Evolutionary conservation across 1,140 invertebrate species (phyloP), one percentile per base, ranked within the genome.

Genomic region (Zaprionus ornatus): DNA sequence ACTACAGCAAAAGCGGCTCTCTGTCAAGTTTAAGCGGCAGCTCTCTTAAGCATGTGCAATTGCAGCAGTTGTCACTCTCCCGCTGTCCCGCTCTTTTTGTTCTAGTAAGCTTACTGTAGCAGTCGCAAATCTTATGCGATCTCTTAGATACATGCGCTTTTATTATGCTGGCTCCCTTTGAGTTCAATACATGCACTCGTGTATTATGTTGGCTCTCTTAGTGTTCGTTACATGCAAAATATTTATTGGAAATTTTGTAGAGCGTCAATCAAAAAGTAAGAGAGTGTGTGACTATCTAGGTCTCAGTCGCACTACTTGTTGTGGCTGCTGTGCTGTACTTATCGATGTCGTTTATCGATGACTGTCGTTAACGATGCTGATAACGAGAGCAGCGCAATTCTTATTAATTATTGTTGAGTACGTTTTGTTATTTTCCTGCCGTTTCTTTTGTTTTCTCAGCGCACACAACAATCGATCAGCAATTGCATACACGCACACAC

Each of bases 391-490:
- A 17, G 40, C 40, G 40, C 45, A 42, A 40, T 48, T 35, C 35
- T 21, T 59, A 72, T 72, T 75, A 70, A 71, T 75, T 70, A 60
- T 66, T n/a, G 55, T 32, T 57, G 15, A 55, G 19, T 55, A 6
- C 25, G 21, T 25, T 27, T 42, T 27, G 25, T 66, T 57, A 37
- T 45, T 56, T 21, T 27, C 13, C 76, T 67, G 42, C 56, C 55
- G 52, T 57, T 37, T 57, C 54, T 45, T 25, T 48, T 56, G 29
- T 59, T 32, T 48, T 77, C 56, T 55, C 48, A 61, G 35, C 21
- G 79, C 40, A 19, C 76, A 82, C 79, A 80, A 88, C 77, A 85
- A 85, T 79, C 80, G 85, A 87, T 84, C 77, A 72, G 81, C 82
- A 74, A 87, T 86, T 77, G 63, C 60, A 48, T 25, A 62, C 52